These are phyloP conservation scores for Lasiurus borealis DNA, from an alignment of 2,113 vertebrate genomes.

Conservation along the genomic window DNA sequence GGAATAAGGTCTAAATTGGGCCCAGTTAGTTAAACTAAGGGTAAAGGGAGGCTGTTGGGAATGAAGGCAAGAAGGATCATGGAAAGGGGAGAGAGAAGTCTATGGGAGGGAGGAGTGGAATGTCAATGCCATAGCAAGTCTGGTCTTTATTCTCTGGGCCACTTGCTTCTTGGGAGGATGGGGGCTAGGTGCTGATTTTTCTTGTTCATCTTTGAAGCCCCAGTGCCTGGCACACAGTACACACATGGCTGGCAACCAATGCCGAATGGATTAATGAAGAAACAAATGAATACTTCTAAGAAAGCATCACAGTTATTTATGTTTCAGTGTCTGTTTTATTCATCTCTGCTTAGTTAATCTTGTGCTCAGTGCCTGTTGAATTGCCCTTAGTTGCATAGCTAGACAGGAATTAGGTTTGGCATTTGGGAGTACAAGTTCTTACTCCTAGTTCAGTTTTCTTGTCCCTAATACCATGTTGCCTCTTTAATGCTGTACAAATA, in stretches of 20 bases:
- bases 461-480: background rate
- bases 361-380: background rate
- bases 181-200: background rate
- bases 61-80: background rate
- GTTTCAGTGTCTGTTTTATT: slow-evolving; percentile 5
- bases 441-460: background rate
- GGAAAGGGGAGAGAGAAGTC: background rate
- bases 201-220: background rate
- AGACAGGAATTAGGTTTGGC: background rate
- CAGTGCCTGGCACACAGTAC: background rate
- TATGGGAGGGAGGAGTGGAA: background rate
- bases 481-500: background rate
- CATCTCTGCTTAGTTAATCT: background rate
- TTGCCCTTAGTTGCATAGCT: background rate
- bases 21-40: background rate
- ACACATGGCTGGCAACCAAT: background rate
- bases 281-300: background rate
- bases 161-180: background rate
- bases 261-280: background rate
- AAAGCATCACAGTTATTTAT: background rate
- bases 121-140: background rate
- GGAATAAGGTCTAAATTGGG: background rate
- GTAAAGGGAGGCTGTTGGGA: background rate
- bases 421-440: background rate
- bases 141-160: background rate